Evolutionary conservation across 2,113 vertebrate genomes (phyloP), one percentile per base, ranked within the genome.

Genomic region (Macquaria australasica): DNA sequence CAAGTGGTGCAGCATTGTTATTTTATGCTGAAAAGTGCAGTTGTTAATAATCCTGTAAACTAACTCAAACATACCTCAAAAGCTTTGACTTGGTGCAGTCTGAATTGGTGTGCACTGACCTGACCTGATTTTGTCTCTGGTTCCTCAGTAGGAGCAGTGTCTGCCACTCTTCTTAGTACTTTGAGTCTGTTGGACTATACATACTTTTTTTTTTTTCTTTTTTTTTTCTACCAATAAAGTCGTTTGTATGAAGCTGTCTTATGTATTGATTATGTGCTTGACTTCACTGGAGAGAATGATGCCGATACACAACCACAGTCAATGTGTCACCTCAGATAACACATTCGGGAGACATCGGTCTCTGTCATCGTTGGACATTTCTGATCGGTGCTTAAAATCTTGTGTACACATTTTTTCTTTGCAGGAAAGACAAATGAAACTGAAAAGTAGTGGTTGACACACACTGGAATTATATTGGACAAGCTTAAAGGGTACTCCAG

Each of bases 191-290:
- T 71, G 64, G 83, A 88, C 82, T 21, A 2, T 58, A 55, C 31
- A 62, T 43, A 64, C 56, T 72, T 77, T 72, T 70, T 58, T 51
- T 72, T 73, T 72, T 70, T 58, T 51, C 31, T 68, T 83, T 55
- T 72, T 82, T 84, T 34, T 87, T 78, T 79, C 8, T 72, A 50
- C 63, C 81, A 93, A 92, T 93, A 93, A 94, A 94, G 68, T 89
- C 6, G 34, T 89, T 93, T 91, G 76, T 86, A 85, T 83, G 71
- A 91, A 93, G 69, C 83, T 60, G 84, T 79, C 77, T 87, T 71
- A 82, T 89, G 90, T 84, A 89, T 87, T 84, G 83, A 79, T 71
- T 90, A 86, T 87, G 79, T 90, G 53, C 88, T 90, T 91, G 66
- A 79, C 51, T 87, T 88, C 64, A 83, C 43, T 67, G 69, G 59